Evolutionary conservation across 1,140 invertebrate genomes (phyloP).

Genomic region (Euglossa dilemma): DNA sequence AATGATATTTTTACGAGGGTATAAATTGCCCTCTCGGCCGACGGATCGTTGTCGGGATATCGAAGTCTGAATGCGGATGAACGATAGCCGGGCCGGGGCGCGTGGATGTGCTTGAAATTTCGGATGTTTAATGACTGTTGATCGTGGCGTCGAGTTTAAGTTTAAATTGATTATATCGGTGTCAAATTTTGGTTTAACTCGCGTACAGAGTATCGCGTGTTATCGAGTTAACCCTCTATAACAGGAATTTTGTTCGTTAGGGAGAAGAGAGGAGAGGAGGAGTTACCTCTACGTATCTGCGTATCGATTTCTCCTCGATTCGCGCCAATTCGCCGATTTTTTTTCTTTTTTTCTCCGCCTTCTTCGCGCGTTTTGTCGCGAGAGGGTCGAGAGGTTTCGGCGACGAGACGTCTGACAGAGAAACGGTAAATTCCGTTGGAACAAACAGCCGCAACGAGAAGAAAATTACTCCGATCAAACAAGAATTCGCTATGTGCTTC

Average conservation of each 20-base stretch:
- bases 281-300: no score
- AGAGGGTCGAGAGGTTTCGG: background rate
- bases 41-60: background rate
- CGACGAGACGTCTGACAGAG: no score
- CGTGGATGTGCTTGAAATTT: background rate
- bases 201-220: background rate
- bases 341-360: background rate
- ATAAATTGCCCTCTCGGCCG: background rate
- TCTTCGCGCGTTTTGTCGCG: background rate
- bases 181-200: background rate
- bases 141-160: background rate
- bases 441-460: background rate
- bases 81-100: background rate
- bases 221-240: no score
- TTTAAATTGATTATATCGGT: background rate
- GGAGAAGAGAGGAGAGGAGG: no score
- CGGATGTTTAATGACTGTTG: background rate
- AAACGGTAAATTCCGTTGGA: background rate
- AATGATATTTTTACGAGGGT: background rate
- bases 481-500: background rate
- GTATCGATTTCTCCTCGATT: no score
- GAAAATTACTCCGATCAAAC: slow-evolving; percentile 1
- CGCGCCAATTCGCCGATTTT: no score
- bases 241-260: no score
- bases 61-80: background rate